These are phyloP conservation scores for Myopa tessellatipennis DNA, from an alignment of 2,888 invertebrate species.

Conservation along the genomic window DNA sequence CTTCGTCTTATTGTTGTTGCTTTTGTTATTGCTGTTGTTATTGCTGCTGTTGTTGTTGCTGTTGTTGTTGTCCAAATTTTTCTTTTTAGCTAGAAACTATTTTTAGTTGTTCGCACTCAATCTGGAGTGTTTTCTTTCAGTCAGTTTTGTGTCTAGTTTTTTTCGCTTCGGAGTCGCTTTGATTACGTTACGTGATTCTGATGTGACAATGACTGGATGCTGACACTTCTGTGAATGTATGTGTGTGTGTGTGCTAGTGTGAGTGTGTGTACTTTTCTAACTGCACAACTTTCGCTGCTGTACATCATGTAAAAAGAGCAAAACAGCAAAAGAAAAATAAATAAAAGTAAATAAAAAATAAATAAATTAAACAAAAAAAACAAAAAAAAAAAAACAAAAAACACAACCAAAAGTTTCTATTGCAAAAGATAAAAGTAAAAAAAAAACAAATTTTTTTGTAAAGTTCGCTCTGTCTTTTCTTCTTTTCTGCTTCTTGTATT, in stretches of 20 bases:
- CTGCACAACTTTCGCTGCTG: neutral
- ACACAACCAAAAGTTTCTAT: neutral
- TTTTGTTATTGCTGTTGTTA: neutral
- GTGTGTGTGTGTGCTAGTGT: neutral
- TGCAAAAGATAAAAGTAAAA: slow-evolving; percentile 9
- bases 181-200: slow-evolving; percentile 34
- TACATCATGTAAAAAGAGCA: too few relatives aligned
- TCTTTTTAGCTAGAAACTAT: neutral
- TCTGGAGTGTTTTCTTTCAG: slow-evolving; percentile 23
- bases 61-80: slow-evolving; percentile 27
- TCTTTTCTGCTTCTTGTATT: neutral
- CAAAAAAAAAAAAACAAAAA: neutral
- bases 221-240: slow-evolving; percentile 4
- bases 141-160: slow-evolving; percentile 1
- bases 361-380: slow-evolving; percentile 24
- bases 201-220: neutral
- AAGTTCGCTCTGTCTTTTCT: neutral
- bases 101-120: slow-evolving; percentile 12
- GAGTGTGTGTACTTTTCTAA: slow-evolving; percentile 21
- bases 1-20: neutral
- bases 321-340: too few relatives aligned
- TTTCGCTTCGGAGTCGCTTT: neutral
- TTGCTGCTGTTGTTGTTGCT: neutral
- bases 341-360: neutral
- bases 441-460: neutral